These are phyloP conservation scores for Drosophila quadrilineata DNA, from an alignment of 1,140 invertebrate species.

Conservation along the genomic window DNA sequence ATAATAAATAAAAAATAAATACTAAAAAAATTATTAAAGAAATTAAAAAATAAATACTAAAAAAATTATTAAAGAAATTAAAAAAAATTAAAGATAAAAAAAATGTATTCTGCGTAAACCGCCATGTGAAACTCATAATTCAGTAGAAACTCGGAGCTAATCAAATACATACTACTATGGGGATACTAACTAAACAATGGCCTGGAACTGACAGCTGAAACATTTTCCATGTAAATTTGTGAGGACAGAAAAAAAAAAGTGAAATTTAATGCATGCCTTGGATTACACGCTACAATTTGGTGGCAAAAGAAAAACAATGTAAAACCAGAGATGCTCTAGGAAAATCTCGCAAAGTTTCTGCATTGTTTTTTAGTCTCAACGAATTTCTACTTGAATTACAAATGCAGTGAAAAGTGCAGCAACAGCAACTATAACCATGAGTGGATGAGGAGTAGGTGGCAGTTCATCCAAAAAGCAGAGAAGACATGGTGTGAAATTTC, in stretches of 20 bases:
- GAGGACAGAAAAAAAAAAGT: conserved; percentile 49
- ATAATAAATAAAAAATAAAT: too few relatives aligned
- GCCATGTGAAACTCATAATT: conserved; percentile 42
- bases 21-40: too few relatives aligned
- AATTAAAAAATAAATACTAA: too few relatives aligned
- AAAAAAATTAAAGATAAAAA: too few relatives aligned
- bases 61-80: too few relatives aligned
- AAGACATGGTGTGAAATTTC: conserved; percentile 24
- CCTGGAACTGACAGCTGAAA: conserved; percentile 20
- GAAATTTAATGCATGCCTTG: conserved; percentile 62
- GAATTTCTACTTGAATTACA: conserved; percentile 63
- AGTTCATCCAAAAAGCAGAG: neutral
- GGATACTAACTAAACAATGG: conserved; percentile 41
- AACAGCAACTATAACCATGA: too few relatives aligned
- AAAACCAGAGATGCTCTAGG: neutral
- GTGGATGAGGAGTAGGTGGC: neutral
- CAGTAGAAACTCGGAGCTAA: neutral
- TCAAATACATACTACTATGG: neutral
- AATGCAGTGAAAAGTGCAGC: conserved; percentile 40
- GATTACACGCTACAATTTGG: conserved; percentile 60
- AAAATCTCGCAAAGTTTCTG: conserved; percentile 5
- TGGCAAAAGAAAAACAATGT: neutral
- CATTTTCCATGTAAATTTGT: conserved; percentile 51
- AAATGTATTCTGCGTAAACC: too few relatives aligned
- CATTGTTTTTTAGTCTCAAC: conserved; percentile 30